Evolutionary conservation across 2,113 vertebrate species (phyloP), one percentile per base, ranked within the genome.

Genomic region (Colaptes auratus): DNA sequence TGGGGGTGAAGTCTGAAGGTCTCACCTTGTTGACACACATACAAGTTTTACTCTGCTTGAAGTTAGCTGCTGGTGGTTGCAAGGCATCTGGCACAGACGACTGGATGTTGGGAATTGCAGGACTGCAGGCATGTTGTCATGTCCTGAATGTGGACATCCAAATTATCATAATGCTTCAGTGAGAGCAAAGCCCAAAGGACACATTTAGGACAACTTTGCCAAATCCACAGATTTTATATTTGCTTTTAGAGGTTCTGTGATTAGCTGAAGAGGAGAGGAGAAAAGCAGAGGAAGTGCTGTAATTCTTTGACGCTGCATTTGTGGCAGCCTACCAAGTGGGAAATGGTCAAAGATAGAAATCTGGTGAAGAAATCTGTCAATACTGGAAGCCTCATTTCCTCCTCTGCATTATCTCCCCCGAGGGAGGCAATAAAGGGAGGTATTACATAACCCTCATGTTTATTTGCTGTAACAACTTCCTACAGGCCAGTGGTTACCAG

Each of bases 381-480:
- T 91, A 33, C 52, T 28, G 31, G 59, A 82, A 93, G 52, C 52
- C 36, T 88, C 21, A 25, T 39, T 88, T 95, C 79, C 46, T 77
- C 31, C 14, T 76, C 42, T 78, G 25, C 1, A 0, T 75, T 89
- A 60, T n/a, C 61, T 36, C 85, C 42, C 50, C 17, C 0, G 0
- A 52, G 70, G 33, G 58, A 65, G 14, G 48, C 33, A 80, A 50
- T 79, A 35, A 82, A 60, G n/a, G 17, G 9, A 63, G 52, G 24
- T 71, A 44, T 31, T 46, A 20, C 0, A 4, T 33, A 91, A 71
- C 13, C 42, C 24, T 10, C 0, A 0, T 61, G 35, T 85, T 73
- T 64, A 27, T 46, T 78, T 69, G 58, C 39, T 88, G 24, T 66
- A 82, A 60, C 36, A 58, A 56, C 17, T 65, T 91, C 58, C 31